Conservation (phyloP, 2,888 invertebrate species). For the Anodontia alba region DNA sequence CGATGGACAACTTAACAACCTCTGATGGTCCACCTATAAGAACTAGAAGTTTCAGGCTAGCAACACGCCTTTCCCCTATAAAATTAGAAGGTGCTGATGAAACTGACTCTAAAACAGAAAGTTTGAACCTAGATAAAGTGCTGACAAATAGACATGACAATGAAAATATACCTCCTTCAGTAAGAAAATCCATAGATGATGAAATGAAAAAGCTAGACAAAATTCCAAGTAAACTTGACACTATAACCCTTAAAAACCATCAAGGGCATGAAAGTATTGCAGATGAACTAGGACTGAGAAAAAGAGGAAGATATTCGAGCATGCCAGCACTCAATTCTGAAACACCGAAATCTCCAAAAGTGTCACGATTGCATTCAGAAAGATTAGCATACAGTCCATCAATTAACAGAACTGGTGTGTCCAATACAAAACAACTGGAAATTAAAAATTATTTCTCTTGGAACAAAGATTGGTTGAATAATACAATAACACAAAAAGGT, state of each 20-base stretch:
- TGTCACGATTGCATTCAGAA: constrained; percentile 41
- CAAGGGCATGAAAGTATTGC: constrained; percentile 42
- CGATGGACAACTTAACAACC: constrained; percentile 54
- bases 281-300: constrained; percentile 40
- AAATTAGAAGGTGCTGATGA: constrained; percentile 61
- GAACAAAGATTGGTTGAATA: constrained; percentile 42
- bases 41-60: constrained; percentile 76
- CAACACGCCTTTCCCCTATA: constrained; percentile 72
- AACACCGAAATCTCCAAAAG: constrained; percentile 39
- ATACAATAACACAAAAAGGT: constrained; percentile 15
- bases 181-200: constrained; percentile 45
- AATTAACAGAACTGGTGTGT: constrained; percentile 28
- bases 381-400: constrained; percentile 36
- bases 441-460: constrained; percentile 59
- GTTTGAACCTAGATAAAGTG: constrained; percentile 11
- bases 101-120: constrained; percentile 28
- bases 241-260: background rate
- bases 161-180: constrained; percentile 42
- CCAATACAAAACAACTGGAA: constrained; percentile 54
- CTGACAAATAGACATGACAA: constrained; percentile 25
- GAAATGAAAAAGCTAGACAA: constrained; percentile 30
- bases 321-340: constrained; percentile 67
- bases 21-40: constrained; percentile 59
- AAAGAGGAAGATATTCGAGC: constrained; percentile 65
- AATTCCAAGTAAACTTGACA: background rate